These are phyloP conservation scores for Bufo bufo DNA, from an alignment of 2,113 vertebrate species.

Conservation along the genomic window DNA sequence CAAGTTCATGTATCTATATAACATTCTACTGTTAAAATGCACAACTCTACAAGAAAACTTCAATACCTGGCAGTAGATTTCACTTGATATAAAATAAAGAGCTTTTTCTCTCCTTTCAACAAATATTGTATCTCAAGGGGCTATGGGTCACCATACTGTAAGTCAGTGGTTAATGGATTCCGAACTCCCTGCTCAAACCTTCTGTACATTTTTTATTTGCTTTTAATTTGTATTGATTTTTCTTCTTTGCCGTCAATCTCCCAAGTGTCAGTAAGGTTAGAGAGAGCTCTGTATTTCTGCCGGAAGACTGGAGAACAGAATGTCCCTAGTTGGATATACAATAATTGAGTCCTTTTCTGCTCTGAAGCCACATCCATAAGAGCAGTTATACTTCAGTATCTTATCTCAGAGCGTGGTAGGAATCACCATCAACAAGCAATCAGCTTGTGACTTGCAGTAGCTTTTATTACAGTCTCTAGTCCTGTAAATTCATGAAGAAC, in stretches of 20 bases:
- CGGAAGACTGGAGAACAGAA: constrained; percentile 31
- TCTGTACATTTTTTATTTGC: constrained; percentile 77
- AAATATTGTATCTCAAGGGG: constrained; percentile 62
- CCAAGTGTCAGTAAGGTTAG: constrained; percentile 74
- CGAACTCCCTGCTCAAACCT: constrained; percentile 63
- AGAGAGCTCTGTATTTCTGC: constrained; percentile 54
- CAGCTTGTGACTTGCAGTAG: neutral
- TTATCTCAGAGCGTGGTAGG: neutral
- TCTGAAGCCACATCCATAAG: constrained; percentile 5
- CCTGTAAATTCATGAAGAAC: neutral
- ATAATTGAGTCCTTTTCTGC: constrained; percentile 33
- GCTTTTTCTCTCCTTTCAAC: constrained; percentile 61
- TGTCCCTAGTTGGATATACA: constrained; percentile 25
- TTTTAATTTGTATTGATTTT: constrained; percentile 88
- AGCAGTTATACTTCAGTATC: neutral
- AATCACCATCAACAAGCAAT: neutral
- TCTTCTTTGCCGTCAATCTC: constrained; percentile 72
- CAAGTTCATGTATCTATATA: neutral
- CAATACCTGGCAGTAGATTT: neutral
- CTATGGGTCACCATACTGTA: constrained; percentile 58
- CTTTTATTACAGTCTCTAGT: neutral
- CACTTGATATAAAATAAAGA: constrained; percentile 40
- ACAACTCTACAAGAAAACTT: neutral
- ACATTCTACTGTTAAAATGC: neutral
- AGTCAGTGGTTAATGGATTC: constrained; percentile 70